phyloP scores from a whole-genome alignment of 2,113 vertebrate genomes.

The Aplodontia rufa region DNA sequence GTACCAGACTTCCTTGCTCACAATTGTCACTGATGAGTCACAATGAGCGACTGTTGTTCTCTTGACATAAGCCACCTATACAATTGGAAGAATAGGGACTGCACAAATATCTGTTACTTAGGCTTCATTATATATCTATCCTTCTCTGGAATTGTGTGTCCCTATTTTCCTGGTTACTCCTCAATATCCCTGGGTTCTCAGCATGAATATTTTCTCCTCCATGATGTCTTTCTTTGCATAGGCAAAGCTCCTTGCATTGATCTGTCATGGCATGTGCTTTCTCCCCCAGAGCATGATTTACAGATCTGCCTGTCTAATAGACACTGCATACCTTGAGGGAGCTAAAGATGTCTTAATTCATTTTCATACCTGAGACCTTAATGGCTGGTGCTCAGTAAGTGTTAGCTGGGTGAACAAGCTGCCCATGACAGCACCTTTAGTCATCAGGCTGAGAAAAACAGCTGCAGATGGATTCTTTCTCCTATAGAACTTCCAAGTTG shows the following conservation, averaged over 20 bases:
- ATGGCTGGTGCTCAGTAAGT: not conserved
- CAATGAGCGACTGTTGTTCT: not conserved
- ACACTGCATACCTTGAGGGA: conserved; percentile 12
- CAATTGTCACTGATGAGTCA: not conserved
- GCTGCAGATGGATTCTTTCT: conserved; percentile 11
- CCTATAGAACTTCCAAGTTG: conserved; percentile 51
- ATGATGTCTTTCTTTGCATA: not conserved
- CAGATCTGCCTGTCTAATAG: not conserved
- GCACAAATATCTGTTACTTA: rapidly evolving
- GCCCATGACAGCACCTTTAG: not conserved
- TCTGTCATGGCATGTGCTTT: not conserved
- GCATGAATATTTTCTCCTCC: not conserved
- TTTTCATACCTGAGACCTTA: conserved; percentile 12
- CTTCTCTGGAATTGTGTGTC: not conserved
- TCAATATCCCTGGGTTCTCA: not conserved
- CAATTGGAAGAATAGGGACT: not conserved
- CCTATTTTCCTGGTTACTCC: not conserved
- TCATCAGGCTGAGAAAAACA: conserved; percentile 40
- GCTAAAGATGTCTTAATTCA: conserved; percentile 49
- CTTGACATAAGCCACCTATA: not conserved
- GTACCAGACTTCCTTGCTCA: not conserved
- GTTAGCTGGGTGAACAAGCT: not conserved
- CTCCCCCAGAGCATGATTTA: conserved; percentile 10
- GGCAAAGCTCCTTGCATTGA: not conserved
- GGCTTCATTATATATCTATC: not conserved